These are phyloP conservation scores for Tenebrio molitor DNA, from an alignment of 1,140 invertebrate species.

Conservation along the genomic window DNA sequence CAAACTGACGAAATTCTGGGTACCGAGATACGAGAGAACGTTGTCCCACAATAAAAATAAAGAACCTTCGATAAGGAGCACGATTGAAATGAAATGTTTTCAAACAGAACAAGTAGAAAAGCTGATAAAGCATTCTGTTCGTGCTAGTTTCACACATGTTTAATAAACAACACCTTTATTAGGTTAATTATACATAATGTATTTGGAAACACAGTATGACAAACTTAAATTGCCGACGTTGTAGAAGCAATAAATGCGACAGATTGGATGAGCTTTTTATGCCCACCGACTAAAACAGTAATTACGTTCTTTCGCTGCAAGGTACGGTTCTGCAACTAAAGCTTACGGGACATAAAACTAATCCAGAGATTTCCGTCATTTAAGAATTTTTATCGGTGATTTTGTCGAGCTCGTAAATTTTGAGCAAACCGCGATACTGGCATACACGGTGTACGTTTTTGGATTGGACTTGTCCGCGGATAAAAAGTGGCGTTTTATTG, in stretches of 20 bases:
- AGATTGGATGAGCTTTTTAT: conserved; percentile 39
- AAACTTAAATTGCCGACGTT: conserved; percentile 31
- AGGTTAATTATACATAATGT: conserved; percentile 45
- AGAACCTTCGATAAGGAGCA: conserved; percentile 29
- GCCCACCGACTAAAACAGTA: conserved; percentile 9
- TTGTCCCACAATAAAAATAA: neutral
- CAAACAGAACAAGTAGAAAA: conserved; percentile 20
- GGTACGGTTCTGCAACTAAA: conserved; percentile 15
- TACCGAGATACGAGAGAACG: neutral
- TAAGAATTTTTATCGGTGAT: conserved; percentile 8
- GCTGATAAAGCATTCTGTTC: conserved; percentile 47
- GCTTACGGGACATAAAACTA: conserved; percentile 21
- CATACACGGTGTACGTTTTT: too few species aligned
- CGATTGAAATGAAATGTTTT: conserved; percentile 25
- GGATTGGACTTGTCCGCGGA: too few species aligned
- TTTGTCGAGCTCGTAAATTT: neutral
- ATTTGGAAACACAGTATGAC: conserved; percentile 39
- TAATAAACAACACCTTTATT: conserved; percentile 47
- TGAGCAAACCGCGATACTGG: too few species aligned
- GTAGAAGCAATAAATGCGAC: conserved; percentile 36
- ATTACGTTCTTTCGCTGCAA: conserved; percentile 16
- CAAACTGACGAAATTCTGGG: too few species aligned
- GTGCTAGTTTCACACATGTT: conserved; percentile 41
- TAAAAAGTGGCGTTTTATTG: conserved; percentile 11
- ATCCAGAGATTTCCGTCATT: conserved; percentile 1